These are phyloP conservation scores for Drosophila micromelanica DNA, from an alignment of 1,140 invertebrate genomes.

Conservation along the genomic window DNA sequence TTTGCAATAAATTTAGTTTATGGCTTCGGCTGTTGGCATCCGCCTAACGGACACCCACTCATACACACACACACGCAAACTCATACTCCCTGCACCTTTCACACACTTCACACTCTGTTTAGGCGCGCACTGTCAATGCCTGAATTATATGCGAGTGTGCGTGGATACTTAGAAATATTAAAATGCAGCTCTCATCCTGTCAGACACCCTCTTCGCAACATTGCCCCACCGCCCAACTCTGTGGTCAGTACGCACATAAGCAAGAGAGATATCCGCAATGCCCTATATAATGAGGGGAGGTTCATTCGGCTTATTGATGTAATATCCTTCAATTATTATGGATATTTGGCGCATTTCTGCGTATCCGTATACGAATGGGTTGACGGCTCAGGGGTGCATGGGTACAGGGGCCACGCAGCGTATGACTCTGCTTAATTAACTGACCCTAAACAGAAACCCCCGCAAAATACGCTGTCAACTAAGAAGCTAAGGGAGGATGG, in stretches of 20 bases:
- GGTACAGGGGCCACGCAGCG: conserved; percentile 6
- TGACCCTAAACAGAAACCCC: conserved; percentile 56
- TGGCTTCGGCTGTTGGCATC: conserved; percentile 70
- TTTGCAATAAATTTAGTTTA: conserved; percentile 84
- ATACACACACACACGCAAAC: not conserved
- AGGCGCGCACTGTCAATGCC: conserved; percentile 73
- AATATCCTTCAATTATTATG: conserved; percentile 84
- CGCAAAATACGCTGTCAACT: conserved; percentile 55
- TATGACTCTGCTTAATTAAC: conserved; percentile 70
- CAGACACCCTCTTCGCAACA: not conserved
- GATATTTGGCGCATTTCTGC: conserved; percentile 79
- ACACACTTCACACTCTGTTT: conserved; percentile 32
- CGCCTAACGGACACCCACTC: conserved; percentile 65
- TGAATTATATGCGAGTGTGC: conserved; percentile 77
- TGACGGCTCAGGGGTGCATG: conserved; percentile 9
- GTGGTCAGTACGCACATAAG: conserved; percentile 31
- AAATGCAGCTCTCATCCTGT: conserved; percentile 66
- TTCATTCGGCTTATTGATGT: conserved; percentile 75
- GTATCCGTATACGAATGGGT: conserved; percentile 43
- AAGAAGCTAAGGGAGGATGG: conserved; percentile 1
- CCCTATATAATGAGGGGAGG: not conserved
- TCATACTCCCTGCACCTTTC: not conserved
- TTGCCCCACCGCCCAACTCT: not conserved
- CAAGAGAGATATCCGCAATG: not conserved
- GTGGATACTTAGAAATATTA: conserved; percentile 77